Base-by-base conservation (phyloP, 2,113 vertebrate species). In the Corynorhinus townsendii region DNA sequence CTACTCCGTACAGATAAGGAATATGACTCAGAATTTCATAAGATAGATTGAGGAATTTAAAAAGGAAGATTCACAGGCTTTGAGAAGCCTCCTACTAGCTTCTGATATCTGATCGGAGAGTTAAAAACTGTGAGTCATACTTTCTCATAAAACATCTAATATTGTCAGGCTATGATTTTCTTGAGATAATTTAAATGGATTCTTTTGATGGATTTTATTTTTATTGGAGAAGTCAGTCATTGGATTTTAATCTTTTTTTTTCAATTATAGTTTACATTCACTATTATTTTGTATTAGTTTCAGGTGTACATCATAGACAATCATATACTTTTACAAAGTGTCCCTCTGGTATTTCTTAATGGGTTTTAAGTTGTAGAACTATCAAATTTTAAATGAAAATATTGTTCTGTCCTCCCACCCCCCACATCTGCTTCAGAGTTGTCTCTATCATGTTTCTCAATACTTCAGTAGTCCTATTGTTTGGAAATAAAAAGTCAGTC, bases 331-430 rank as follows among this genome's bases (percentile, higher is more conserved):
- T 49, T n/a, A 52, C 30, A 77, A 33, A 49, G 30, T 77, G 45
- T 12, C 17, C 30, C 30, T 4, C 30, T 52, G 10, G n/a, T 77
- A 77, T 52, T 77, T 77, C 47, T 75, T 77, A 72, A 62, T 77
- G 45, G 59, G 52, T 38, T 76, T 82, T 71, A 90, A 66, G 68
- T 85, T 62, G 40, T 68, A 87, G 47, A 72, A 45, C 89, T 94
- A 72, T 66, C n/a, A 83, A 45, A 38, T 80, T 35, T 87, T 82
- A 87, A 83, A 43, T 81, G 80, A 76, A 96, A 96, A 83, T 80
- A 59, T 26, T 49, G 4, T 79, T 77, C 62, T 33, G 8, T n/a
- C 47, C 17, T 22, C 62, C n/a, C 11, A 15, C 1, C 77, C 17
- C 49, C 47, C 40, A 35, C 5, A 38, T 26, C 45, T 47, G 33